Evolutionary conservation across 1,140 invertebrate species (phyloP), one percentile per base, ranked within the genome.

Genomic region (Drosophila grimshawi): DNA sequence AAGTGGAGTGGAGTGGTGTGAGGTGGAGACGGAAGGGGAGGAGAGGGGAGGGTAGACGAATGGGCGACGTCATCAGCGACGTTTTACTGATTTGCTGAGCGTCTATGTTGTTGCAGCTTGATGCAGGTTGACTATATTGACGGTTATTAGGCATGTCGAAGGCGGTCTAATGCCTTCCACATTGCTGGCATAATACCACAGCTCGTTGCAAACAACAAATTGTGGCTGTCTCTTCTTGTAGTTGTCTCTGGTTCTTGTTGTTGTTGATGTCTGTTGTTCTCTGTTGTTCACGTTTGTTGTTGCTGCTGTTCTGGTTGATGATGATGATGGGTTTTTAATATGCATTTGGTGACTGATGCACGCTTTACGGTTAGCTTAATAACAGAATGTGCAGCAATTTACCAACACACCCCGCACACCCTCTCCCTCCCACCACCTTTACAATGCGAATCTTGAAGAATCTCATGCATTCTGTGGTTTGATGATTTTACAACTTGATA

Each of bases 71-170:
- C 72, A 75, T 70, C 57, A 70, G 57, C 51, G 32, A 57, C 19
- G 19, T 19, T 19, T 19, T 19, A 19, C 19, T 19, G 19, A 43
- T 43, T 43, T 43, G 39, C 39, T 43, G n/a, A 61, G 55, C 35
- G 69, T 66, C 43, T 73, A 77, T 66, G 60, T 69, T 53, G 66
- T 63, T 30, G 68, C 37, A 41, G 65, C 55, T 33, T 43, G 39
- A n/a, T 43, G 39, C 39, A 41, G 27, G 63, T 88, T 88, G 80
- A 90, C 75, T 89, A 79, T 76, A 90, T 89, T 89, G 85, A 90
- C 86, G 85, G 86, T 89, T 89, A 89, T 89, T 89, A 89, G 86
- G 81, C 85, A 85, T 89, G 85, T 89, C 78, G 85, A 89, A 89
- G 85, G 85, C 85, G 85, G 85, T 67, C 68, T 89, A 89, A 85